Conservation (phyloP, 1,140 invertebrate species). For the Trachymyrmex septentrionalis region DNA sequence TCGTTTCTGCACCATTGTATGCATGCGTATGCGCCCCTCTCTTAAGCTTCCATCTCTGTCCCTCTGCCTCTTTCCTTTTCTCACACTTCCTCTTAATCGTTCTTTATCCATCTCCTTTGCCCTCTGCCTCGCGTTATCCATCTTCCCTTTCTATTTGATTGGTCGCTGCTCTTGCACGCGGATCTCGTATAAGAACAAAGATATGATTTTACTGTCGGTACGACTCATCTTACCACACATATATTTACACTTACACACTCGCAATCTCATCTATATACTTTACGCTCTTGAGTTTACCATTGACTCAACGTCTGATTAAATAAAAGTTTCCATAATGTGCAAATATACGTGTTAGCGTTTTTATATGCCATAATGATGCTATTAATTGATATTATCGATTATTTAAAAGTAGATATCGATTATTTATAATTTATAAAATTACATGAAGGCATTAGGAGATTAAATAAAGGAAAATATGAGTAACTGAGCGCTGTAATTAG, state of each 20-base stretch:
- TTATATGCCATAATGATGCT: not conserved
- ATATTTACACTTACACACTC: too few species aligned
- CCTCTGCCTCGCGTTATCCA: constrained; percentile 11
- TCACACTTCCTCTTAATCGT: constrained; percentile 18
- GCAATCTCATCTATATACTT: not conserved
- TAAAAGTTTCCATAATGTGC: not conserved
- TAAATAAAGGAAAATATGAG: too few species aligned
- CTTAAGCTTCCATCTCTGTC: constrained; percentile 3
- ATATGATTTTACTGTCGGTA: constrained; percentile 67
- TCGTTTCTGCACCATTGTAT: constrained; percentile 80
- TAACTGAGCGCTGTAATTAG: too few species aligned
- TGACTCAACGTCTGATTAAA: not conserved
- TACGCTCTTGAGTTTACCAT: not conserved
- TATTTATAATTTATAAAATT: not conserved
- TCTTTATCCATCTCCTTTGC: constrained; percentile 40
- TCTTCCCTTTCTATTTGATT: constrained; percentile 33
- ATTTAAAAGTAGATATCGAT: not conserved
- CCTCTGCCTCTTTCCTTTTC: constrained; percentile 1
- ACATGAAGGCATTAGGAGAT: too few species aligned
- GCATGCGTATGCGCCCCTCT: constrained; percentile 62
- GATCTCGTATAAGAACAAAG: constrained; percentile 52
- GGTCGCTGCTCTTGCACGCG: constrained; percentile 1
- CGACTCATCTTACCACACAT: not conserved
- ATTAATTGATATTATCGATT: not conserved
- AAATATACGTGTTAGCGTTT: not conserved